Conservation (phyloP, 2,113 vertebrate genomes). For the Lathamus discolor region DNA sequence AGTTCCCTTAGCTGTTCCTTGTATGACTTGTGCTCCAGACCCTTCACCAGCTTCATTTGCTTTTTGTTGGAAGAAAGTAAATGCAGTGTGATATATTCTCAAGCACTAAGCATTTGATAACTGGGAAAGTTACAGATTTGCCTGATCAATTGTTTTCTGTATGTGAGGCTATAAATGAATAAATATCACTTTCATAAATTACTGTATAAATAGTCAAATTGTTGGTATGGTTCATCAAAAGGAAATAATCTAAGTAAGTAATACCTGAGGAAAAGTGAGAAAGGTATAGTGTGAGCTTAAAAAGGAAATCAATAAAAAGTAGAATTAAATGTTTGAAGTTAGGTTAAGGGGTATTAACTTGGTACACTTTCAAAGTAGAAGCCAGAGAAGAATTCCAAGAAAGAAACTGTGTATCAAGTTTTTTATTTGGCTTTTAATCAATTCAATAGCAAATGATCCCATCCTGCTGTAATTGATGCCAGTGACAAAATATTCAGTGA, state of each 20-base stretch:
- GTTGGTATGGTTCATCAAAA: background rate
- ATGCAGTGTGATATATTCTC: background rate
- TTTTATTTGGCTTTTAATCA: background rate
- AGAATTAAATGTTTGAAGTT: background rate
- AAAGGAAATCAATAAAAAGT: background rate
- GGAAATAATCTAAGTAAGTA: background rate
- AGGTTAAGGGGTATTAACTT: background rate
- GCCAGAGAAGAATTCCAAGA: background rate
- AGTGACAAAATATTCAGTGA: background rate
- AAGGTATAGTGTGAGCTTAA: background rate
- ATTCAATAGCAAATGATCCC: background rate
- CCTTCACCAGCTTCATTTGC: background rate
- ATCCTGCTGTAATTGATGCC: background rate
- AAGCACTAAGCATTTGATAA: background rate
- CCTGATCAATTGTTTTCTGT: background rate
- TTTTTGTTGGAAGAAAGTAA: background rate
- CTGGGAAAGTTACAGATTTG: background rate
- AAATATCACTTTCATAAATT: background rate
- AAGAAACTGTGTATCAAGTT: background rate
- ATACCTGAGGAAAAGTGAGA: background rate
- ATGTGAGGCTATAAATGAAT: background rate
- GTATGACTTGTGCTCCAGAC: background rate
- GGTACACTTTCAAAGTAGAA: background rate
- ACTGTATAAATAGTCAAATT: background rate
- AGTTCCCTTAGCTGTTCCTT: background rate